Evolutionary conservation across 2,888 invertebrate genomes (phyloP).

Genomic region (Lamellibrachia columna): DNA sequence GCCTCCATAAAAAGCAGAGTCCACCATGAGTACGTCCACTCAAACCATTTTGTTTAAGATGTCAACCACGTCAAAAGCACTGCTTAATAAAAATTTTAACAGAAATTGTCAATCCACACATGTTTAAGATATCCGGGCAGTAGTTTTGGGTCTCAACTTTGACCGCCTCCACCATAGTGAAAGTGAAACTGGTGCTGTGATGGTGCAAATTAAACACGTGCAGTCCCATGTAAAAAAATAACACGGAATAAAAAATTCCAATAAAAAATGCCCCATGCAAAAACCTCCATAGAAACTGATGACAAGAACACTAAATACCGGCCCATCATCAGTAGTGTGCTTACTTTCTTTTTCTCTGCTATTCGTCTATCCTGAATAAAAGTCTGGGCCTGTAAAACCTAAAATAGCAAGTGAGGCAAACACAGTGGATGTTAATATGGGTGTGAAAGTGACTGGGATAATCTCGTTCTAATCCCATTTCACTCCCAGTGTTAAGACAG

Average conservation of each 20-base stretch:
- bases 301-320: neutral
- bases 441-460: neutral
- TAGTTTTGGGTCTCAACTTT: neutral
- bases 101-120: neutral
- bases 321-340: neutral
- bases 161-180: neutral
- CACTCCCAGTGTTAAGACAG: too few relatives aligned
- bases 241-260: neutral
- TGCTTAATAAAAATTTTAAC: too few relatives aligned
- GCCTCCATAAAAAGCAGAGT: too few relatives aligned
- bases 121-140: neutral
- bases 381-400: slow-evolving; percentile 11
- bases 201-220: neutral
- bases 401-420: neutral
- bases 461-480: too few relatives aligned
- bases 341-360: neutral
- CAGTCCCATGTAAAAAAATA: neutral
- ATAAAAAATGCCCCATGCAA: neutral
- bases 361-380: neutral
- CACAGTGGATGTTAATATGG: neutral
- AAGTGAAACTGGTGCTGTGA: neutral
- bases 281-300: neutral
- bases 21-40: too few relatives aligned
- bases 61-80: too few relatives aligned
- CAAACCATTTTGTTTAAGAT: too few relatives aligned